phyloP scores from a whole-genome alignment of 1,140 invertebrate genomes.

The Onthophagus taurus region DNA sequence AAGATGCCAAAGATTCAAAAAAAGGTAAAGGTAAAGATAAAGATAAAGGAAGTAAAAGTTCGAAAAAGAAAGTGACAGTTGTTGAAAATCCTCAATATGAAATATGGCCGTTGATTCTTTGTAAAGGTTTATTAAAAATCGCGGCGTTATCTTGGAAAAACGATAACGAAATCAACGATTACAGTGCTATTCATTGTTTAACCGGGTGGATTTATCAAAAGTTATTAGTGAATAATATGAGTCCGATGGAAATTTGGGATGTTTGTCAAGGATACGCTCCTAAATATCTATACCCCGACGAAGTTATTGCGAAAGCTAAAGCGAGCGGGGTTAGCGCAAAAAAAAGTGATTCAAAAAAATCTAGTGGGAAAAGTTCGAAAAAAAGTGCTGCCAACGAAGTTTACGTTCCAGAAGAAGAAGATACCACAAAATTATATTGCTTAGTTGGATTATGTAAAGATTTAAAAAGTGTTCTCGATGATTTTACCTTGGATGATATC shows the following conservation, averaged over 20 bases:
- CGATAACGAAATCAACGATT: conserved; percentile 24
- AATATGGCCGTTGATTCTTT: conserved; percentile 31
- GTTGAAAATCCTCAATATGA: conserved; percentile 10
- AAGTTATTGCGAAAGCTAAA: not conserved
- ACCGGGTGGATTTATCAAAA: conserved; percentile 31
- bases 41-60: not conserved
- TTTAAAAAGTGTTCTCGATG: not conserved
- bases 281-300: conserved; percentile 20
- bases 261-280: conserved; percentile 21
- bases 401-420: not conserved
- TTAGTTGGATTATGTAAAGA: conserved; percentile 3
- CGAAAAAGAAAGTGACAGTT: not conserved
- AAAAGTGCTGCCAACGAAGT: not conserved
- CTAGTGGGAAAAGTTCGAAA: conserved; percentile 2
- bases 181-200: conserved; percentile 28
- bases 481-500: conserved; percentile 1
- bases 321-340: not conserved
- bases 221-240: conserved; percentile 18
- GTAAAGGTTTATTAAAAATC: conserved; percentile 33
- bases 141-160: conserved; percentile 23
- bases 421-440: conserved; percentile 3
- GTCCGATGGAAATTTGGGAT: conserved; percentile 25
- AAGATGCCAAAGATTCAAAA: not conserved
- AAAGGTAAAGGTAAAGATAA: not conserved
- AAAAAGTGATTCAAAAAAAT: conserved; percentile 11